These are phyloP conservation scores for Pongo abelii DNA, from an alignment of 2,113 vertebrate genomes.

Conservation along the genomic window DNA sequence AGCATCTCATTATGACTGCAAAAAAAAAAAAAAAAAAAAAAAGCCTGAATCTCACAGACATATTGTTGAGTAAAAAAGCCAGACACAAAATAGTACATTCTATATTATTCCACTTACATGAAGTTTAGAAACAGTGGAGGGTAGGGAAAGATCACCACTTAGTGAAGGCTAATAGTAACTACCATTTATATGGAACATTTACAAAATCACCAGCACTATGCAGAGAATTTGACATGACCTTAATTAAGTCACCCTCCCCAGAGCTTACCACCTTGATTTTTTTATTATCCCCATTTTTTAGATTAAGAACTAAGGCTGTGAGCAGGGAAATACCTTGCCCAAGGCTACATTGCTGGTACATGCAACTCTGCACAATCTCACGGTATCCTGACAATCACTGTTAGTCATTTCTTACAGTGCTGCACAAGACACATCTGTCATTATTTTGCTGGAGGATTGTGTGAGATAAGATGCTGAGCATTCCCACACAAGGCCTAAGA, in stretches of 20 bases:
- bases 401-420: background rate
- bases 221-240: background rate
- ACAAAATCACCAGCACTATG: background rate
- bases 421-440: fast-evolving
- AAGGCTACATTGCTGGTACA: background rate
- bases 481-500: background rate
- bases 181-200: background rate
- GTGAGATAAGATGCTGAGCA: fast-evolving
- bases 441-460: fast-evolving
- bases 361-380: fast-evolving
- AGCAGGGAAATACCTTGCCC: background rate
- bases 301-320: background rate
- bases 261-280: fast-evolving
- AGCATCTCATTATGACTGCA: background rate
- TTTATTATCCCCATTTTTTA: background rate
- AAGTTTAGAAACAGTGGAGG: background rate
- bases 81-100: background rate
- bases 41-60: background rate
- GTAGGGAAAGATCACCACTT: background rate
- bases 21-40: background rate
- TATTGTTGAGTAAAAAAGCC: background rate
- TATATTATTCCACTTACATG: background rate
- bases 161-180: background rate
- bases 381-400: background rate
- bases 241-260: background rate